Base-by-base conservation (phyloP, 1,140 invertebrate genomes). In the Grapholita molesta region DNA sequence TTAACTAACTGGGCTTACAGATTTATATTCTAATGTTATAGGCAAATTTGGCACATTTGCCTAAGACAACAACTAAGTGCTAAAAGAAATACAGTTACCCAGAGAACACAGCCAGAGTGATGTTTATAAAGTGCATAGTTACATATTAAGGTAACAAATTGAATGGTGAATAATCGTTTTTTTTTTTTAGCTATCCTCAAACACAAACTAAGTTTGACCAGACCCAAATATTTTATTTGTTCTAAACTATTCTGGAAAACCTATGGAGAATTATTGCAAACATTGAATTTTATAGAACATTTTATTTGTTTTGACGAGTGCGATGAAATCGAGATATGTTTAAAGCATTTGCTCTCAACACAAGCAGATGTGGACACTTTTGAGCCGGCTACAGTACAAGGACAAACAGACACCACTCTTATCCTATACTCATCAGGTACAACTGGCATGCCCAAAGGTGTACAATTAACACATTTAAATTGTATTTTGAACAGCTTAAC, bases 381-480 rank as follows among this genome's bases (percentile, higher is more conserved):
- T 79, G 79, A 88, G 57, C 84, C 84, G 0, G 69, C 65, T 11
- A 69, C 61, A 55, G 84, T 86, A 11, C 38, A 71, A 21, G 86
- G 86, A 55, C 74, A 82, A 68, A 74, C 64, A 30, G 84, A 90
- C 70, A 80, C 77, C 4, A 90, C 92, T 1, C 77, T 89, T 55
- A 86, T 93, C 70, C 78, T 93, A 12, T 93, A 91, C 77, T 93
- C 93, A 18, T 93, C 93, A 2, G 96, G 96, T 28, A 96, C 96
- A 1, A 97, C 96, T 64, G 96, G 96, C 68, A 85, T 94, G 70
- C 96, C 96, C 0, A 97, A 97, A 88, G 96, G 96, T 28, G 96
- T 96, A 0, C 94, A 95, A 88, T 83, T 96, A 25, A 95, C 95
- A 24, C 84, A 84, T 73, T 94, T 95, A 77, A 98, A 98, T 68